Evolutionary conservation across 2,797 vertebrate genomes (phyloP), one percentile per base, ranked within the genome.

Genomic region (Rhynchotus rufescens): DNA sequence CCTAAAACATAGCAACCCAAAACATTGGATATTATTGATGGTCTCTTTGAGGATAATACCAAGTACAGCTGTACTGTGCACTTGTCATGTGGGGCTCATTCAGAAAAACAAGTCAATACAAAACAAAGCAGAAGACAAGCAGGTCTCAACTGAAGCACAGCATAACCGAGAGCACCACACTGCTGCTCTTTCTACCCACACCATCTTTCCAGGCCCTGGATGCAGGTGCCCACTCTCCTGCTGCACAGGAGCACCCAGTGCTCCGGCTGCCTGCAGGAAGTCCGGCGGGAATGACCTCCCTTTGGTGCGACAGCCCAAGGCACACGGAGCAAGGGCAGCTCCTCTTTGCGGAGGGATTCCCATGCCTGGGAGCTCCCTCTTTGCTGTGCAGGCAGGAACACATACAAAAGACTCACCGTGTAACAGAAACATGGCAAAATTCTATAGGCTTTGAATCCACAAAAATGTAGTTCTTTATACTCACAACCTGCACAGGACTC

Each of bases 261-360:
- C 88, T 79, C 85, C 90, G 90, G 9, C 54, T 69, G 66, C 26
- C 86, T 92, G 84, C 62, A 76, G 79, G 68, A 90, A 78, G 60
- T 84, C 86, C 78, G 90, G 88, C 30, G 59, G 65, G 40, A 80
- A 62, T 49, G 17, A 62, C 57, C 92, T 86, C 84, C 62, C 86
- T 81, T 76, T 88, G 52, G 77, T 83, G 51, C 11, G 38, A 76
- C 34, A 64, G 28, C 28, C 81, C 84, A 81, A 64, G 76, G 32
- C 51, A 93, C 30, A 12, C 1, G 3, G 85, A 69, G 79, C 92
- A 92, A 94, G 79, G 73, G 91, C 73, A 94, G 34, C 56, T n/a
- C 38, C 78, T 85, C 32, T 88, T 80, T n/a, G 26, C 6, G 57
- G 56, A 85, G 66, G 12, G 23, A 65, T 87, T 82, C 72, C 69